Base-by-base conservation (phyloP, 2,888 invertebrate genomes). In the Phlogophora meticulosa region DNA sequence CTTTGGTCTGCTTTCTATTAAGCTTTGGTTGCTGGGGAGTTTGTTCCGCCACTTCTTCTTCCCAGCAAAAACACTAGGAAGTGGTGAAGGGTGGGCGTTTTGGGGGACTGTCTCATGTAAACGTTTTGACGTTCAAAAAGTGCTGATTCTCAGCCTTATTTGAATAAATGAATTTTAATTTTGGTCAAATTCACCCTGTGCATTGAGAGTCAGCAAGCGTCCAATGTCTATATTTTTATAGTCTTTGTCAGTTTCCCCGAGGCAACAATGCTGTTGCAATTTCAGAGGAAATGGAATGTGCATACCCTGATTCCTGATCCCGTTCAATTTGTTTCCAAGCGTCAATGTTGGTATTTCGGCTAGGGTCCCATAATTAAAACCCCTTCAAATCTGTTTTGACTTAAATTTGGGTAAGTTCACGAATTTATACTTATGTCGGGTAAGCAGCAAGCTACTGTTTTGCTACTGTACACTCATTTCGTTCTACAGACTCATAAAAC, bases 221-320 rank as follows among this genome's bases (percentile, higher is more conserved):
- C 9, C 28, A 22, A 40, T 10, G 17, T 42, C 20, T 17, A 52
- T 42, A 48, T 36, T 42, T 64, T 51, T 72, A 57, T 51, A 63
- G 7, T 72, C 60, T 71, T 43, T 58, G 51, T 28, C 34, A 24
- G 42, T 53, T 57, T 59, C 43, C 36, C 48, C 32, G 13, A 28
- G 78, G 73, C 76, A 76, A 82, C 87, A 85, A 90, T 89, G 78
- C 76, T 71, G 71, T 75, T 79, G 72, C 80, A 81, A 88, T 86
- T 84, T 87, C 78, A 82, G 76, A 79, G 84, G 77, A 87, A 87
- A 85, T 88, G 84, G 82, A 87, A 87, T 88, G 86, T 76, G 85
- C 85, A 81, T 83, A 85, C 73, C 78, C 76, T 69, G 82, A 83
- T 82, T 81, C 42, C 73, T 73, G 78, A 73, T 70, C 77, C 76